Evolutionary conservation across 2,113 vertebrate species (phyloP), one percentile per base, ranked within the genome.

Genomic region (Lophotis ruficrista): DNA sequence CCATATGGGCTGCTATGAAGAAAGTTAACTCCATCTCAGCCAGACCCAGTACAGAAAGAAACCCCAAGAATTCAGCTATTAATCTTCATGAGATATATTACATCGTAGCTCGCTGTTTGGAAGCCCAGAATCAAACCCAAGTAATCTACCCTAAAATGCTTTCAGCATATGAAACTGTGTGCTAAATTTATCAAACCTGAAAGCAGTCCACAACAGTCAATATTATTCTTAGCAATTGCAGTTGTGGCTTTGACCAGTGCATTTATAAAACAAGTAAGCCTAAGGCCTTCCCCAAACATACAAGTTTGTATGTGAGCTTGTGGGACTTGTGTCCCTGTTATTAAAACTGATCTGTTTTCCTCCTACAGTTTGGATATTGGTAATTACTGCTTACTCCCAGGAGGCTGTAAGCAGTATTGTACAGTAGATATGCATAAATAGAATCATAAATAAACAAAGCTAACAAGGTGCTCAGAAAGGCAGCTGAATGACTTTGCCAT

Each of bases 401-500:
- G 12, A 83, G 76, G 72, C 22, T 84, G 60, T 75, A 70, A 87
- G 33, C 57, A 91, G 64, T 62, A 45, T n/a, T 76, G 6, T 94
- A 96, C 94, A 95, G 94, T 94, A 96, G 86, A 93, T 77, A 82
- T 22, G 64, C 91, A 95, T 93, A 92, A 90, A 94, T 87, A 96
- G 20, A 87, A 66, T 37, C 4, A 96, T 96, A 96, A 94, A 94
- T 90, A 75, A 85, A 90, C 12, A 75, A 95, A 81, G 53, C 53
- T 94, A 95, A 87, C 17, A 96, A 96, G 33, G 78, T 91, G 83
- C 94, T 96, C 89, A 90, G 83, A 94, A 94, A 90, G 56, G 75
- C 78, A 94, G 68, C 43, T 90, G 53, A 70, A 8, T 33, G 16
- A 84, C 27, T 69, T 53, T 62, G 45, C 50, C 50, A 60, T 30